A percentile compares a stretch with the other conserved stretches of the same genome.
Evolutionary conservation across 1,140 invertebrate genomes (phyloP).

Genomic region (Phenacoccus solenopsis): DNA sequence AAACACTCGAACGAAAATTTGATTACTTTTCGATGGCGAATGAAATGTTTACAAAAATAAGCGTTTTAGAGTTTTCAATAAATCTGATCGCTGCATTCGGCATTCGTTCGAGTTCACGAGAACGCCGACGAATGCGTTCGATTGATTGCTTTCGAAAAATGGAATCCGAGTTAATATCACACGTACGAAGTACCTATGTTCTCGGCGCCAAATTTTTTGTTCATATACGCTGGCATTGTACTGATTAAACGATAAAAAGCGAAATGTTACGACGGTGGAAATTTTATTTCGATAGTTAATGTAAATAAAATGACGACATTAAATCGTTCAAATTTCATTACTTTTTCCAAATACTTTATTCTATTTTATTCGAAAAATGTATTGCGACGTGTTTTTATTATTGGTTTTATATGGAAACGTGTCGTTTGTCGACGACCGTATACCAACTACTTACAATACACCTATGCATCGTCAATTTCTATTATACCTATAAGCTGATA

Average conservation of each 20-base stretch:
- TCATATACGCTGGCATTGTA: too few species aligned
- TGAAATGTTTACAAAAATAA: conserved; percentile 3
- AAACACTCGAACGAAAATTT: background rate
- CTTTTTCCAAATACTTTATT: background rate
- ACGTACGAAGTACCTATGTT: background rate
- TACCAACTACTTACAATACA: too few species aligned
- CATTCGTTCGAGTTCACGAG: background rate
- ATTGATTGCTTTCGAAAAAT: background rate
- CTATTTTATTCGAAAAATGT: background rate
- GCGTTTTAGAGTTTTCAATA: background rate
- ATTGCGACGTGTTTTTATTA: background rate
- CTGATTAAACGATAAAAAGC: background rate
- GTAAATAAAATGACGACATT: conserved; percentile 2
- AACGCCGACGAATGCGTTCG: background rate
- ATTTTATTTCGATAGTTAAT: conserved; percentile 3
- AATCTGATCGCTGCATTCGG: background rate
- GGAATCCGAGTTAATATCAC: background rate
- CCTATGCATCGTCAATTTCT: too few species aligned
- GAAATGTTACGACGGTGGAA: background rate
- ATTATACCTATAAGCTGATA: too few species aligned
- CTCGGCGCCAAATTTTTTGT: background rate
- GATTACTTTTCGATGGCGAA: background rate
- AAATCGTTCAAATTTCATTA: background rate
- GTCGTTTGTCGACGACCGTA: background rate
- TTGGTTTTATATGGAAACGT: background rate